Evolutionary conservation across 2,888 invertebrate species (phyloP).

Genomic region (Yponomeuta plumbellus): DNA sequence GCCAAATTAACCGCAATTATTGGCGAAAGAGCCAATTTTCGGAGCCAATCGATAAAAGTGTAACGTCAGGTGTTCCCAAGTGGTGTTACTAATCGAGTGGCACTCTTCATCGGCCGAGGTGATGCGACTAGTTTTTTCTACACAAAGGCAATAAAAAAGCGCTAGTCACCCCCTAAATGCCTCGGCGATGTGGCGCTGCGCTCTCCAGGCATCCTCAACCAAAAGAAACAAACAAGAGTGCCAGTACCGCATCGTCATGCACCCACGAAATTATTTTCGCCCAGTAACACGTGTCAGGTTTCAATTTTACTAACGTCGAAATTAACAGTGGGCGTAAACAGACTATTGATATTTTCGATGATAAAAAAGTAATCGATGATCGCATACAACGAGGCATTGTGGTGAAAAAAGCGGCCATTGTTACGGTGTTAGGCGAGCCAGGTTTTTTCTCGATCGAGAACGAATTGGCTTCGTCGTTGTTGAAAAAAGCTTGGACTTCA

Average conservation of each 20-base stretch:
- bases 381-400: constrained; percentile 57
- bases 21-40: constrained; percentile 39
- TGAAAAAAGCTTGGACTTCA: constrained; percentile 62
- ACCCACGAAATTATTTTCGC: constrained; percentile 71
- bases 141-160: constrained; percentile 69
- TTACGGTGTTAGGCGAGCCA: constrained; percentile 44
- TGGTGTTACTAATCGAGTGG: constrained; percentile 24
- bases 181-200: constrained; percentile 26
- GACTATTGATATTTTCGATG: constrained; percentile 72
- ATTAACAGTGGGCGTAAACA: constrained; percentile 75
- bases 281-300: constrained; percentile 74
- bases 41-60: constrained; percentile 34
- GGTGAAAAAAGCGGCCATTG: constrained; percentile 63
- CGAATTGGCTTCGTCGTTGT: constrained; percentile 55
- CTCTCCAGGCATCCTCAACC: constrained; percentile 62
- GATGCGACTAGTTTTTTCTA: constrained; percentile 47
- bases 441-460: constrained; percentile 48
- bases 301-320: constrained; percentile 72
- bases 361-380: constrained; percentile 76
- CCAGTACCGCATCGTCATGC: constrained; percentile 69
- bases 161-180: constrained; percentile 47
- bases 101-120: constrained; percentile 13
- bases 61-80: constrained; percentile 47
- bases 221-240: constrained; percentile 71
- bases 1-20: constrained; percentile 60